Evolutionary conservation across 2,888 invertebrate species (phyloP), one percentile per base, ranked within the genome.

Genomic region (Sarcophaga caerulescens): DNA sequence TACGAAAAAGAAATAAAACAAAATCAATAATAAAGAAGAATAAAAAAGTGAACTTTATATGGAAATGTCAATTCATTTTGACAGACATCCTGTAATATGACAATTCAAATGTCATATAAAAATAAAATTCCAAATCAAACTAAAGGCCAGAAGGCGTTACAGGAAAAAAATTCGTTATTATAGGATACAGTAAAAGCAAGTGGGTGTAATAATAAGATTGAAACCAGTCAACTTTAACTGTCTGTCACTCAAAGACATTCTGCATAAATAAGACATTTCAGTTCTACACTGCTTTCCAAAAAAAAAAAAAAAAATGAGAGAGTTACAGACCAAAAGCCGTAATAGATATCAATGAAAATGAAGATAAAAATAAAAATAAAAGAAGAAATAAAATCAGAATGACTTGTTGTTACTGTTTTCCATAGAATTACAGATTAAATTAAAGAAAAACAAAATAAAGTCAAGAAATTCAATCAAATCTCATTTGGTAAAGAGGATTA

Each of bases 401-500:
- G 35, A 19, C 59, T 60, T 35, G 19, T 63, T 14, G 10, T 35
- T 35, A 35, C 35, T 35, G 35, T 71, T 73, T 45, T 73, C 19
- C 10, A 12, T 8, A 14, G 60, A 35, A 68, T 45, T 3, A 19
- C 44, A 68, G 81, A 75, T 81, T 81, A 69, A 74, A 71, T 19
- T 12, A 77, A 73, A 74, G 63, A 68, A 59, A 35, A 35, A 35
- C 1, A 79, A 71, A 44, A 68, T 12, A 62, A 52, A 59, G 68
- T 76, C 57, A 77, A 79, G 74, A 70, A 65, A 75, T 79, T 75
- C 69, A 75, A 71, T 75, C 21, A 75, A 70, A 75, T 79, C 75
- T 66, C 44, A 76, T 80, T 84, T 52, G 60, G 3, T 12, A 80
- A 71, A 84, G 60, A 71, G 71, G 76, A 80, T 84, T 80, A 84